A percentile compares a stretch with the other conserved stretches of the same genome.
These are phyloP conservation scores for Merluccius polli DNA, from an alignment of 2,797 vertebrate genomes.

Conservation along the genomic window DNA sequence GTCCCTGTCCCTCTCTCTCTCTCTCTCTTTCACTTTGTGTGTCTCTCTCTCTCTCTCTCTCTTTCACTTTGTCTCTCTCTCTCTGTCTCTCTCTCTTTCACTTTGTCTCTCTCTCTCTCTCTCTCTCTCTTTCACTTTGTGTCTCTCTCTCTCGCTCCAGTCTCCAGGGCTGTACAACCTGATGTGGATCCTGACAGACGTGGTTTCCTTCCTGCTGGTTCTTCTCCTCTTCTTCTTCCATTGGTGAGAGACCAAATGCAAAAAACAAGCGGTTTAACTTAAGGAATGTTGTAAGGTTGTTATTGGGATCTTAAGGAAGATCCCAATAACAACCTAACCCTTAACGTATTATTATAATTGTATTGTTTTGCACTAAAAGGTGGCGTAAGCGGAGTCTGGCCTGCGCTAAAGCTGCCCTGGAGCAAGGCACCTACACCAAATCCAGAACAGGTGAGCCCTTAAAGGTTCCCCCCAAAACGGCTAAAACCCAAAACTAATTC, in stretches of 20 bases:
- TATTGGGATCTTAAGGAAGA: no score
- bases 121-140: no score
- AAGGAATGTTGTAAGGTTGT: no score
- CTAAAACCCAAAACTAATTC: background rate
- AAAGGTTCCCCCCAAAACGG: background rate
- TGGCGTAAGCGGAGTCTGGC: slow-evolving; percentile 73
- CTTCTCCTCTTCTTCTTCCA: slow-evolving; percentile 75
- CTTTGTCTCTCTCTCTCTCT: no score
- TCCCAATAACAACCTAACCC: no score
- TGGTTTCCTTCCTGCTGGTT: slow-evolving; percentile 71
- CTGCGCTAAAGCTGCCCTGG: slow-evolving; percentile 36
- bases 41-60: no score
- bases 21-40: no score
- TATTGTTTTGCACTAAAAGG: slow-evolving; percentile 57
- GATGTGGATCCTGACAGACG: slow-evolving; percentile 84
- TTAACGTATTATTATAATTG: background rate
- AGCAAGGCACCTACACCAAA: slow-evolving; percentile 72
- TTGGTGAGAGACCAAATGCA: slow-evolving; percentile 72
- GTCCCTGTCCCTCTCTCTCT: no score
- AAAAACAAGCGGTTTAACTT: background rate
- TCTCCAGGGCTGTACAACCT: slow-evolving; percentile 76
- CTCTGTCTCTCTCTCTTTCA: no score
- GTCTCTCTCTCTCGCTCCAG: slow-evolving; percentile 53
- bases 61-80: no score
- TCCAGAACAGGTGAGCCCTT: slow-evolving; percentile 73